phyloP scores from a whole-genome alignment of 2,113 vertebrate genomes.

The Laticauda laticaudata region DNA sequence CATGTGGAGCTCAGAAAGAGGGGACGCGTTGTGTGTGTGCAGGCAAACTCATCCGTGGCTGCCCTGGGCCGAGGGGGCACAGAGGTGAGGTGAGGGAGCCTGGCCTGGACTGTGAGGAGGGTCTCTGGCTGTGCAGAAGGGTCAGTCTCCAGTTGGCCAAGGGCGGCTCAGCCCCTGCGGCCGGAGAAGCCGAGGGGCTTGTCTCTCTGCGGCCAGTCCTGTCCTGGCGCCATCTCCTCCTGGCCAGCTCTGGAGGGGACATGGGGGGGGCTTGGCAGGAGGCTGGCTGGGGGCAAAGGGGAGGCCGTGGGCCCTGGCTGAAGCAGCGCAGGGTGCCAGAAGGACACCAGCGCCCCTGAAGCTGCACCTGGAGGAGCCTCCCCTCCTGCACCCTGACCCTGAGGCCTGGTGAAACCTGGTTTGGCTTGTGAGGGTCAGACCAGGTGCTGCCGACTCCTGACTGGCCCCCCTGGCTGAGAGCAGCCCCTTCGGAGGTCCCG shows the following conservation, averaged over 20 bases:
- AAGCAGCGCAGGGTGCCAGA: neutral
- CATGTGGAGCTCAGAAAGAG: neutral
- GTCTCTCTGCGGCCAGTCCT: neutral
- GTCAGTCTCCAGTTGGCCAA: neutral
- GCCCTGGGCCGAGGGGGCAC: neutral
- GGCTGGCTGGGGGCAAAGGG: neutral
- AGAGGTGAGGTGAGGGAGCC: neutral
- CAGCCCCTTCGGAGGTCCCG: accelerated
- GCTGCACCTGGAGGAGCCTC: neutral
- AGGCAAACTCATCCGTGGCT: neutral
- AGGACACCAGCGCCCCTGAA: neutral
- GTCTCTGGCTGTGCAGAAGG: neutral
- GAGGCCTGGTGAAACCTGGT: neutral
- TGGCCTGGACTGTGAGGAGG: neutral
- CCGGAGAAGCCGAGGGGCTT: neutral
- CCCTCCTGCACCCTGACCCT: neutral
- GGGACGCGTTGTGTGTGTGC: neutral
- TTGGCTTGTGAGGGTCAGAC: neutral
- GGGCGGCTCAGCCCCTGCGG: neutral
- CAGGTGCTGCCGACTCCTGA: neutral
- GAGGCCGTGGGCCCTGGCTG: neutral
- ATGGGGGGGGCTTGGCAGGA: neutral
- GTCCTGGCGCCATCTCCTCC: neutral
- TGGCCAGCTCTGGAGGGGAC: neutral
- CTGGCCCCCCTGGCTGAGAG: neutral